Evolutionary conservation across 1,140 invertebrate species (phyloP), one percentile per base, ranked within the genome.

Genomic region (Halyomorpha halys): DNA sequence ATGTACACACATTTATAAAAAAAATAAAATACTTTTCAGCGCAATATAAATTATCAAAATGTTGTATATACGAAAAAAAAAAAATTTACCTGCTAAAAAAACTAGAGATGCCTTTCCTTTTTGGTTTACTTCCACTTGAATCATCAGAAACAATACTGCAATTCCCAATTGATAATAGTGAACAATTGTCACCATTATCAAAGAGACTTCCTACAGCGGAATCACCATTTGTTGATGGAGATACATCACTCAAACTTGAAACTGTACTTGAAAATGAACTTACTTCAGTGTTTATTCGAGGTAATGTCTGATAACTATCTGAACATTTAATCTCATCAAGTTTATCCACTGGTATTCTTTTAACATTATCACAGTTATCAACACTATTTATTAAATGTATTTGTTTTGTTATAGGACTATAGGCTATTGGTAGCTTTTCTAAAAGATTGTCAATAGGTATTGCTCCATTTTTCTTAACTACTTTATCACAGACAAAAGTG

Each of bases 251-350:
- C 23, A 72, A 68, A 67, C 70, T 71, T 56, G 70, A 71, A 23
- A 70, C 69, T 30, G 68, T 70, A 62, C 70, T 79, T 34, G 76
- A 77, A 68, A 74, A 74, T 9, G 76, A 76, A 69, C 76, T 75
- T 51, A 73, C 74, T 69, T 77, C 77, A 19, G 74, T 74, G 54
- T 60, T 59, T 16, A 63, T 19, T 45, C 65, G 56, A 56, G 44
- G 18, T 16, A 67, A 44, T 61, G 53, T 53, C 25, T 64, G 63
- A 62, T 59, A 54, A 53, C 51, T 39, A 56, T 56, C 53, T 44
- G 59, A 30, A 25, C 21, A 44, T 23, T 60, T 60, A 5, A 44
- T 15, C 39, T 64, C 63, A 25, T 59, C 56, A 56, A 30, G 25
- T 61, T 65, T 44, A 23, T 54, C 54, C 4, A 62, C 19, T 34